Conservation (phyloP, 2,888 invertebrate genomes). For the Tiphia femorata region DNA sequence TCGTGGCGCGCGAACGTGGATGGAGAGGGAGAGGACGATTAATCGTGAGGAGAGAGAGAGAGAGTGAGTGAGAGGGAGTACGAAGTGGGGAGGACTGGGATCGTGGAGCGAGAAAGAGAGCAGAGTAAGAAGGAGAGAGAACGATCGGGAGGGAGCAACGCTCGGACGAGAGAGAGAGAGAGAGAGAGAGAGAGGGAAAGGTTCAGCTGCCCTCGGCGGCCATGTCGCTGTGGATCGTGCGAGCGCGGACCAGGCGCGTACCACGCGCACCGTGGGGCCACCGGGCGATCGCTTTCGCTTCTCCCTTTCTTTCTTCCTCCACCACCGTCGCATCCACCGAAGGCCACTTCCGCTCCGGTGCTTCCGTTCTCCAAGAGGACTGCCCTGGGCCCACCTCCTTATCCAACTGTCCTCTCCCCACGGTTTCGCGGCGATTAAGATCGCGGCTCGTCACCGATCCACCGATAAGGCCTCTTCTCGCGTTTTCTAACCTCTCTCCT, state of each 20-base stretch:
- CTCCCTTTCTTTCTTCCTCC: background rate
- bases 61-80: background rate
- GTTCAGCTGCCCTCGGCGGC: constrained; percentile 66
- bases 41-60: background rate
- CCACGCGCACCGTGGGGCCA: constrained; percentile 28
- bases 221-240: constrained; percentile 57
- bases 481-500: no score
- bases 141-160: constrained; percentile 15
- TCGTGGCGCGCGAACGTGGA: constrained; percentile 32
- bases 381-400: no score
- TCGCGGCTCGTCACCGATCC: background rate
- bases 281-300: constrained; percentile 14
- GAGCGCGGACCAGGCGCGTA: constrained; percentile 47
- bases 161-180: constrained; percentile 22
- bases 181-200: constrained; percentile 44
- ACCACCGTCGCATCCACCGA: no score
- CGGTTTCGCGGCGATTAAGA: background rate
- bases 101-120: constrained; percentile 17
- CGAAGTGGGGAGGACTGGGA: background rate
- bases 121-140: constrained; percentile 19
- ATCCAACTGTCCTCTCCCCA: no score
- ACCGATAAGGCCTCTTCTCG: no score
- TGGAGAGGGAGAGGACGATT: constrained; percentile 29
- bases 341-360: no score
- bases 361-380: no score